Evolutionary conservation across 2,888 invertebrate genomes (phyloP), one percentile per base, ranked within the genome.

Genomic region (Eudemis profundana): DNA sequence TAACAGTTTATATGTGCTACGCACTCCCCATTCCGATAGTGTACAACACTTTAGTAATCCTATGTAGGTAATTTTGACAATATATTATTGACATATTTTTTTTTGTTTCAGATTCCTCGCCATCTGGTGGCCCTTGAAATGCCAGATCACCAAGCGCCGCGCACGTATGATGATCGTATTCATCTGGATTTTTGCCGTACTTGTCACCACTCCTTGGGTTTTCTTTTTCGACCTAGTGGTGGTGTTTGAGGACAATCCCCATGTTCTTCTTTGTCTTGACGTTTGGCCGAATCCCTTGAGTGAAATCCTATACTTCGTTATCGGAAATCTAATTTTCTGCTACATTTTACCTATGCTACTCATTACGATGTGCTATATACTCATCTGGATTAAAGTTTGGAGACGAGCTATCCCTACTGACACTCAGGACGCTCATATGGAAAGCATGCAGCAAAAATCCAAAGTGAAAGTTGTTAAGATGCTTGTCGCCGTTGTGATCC

Each of bases 381-480:
- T 98, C 56, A 98, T 98, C 77, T 98, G 97, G 95, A 95, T 97
- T 75, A 97, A 97, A 82, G 97, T 98, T 5, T 97, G 96, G 94
- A 95, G 96, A 69, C 93, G 98, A 38, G 94, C 96, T 70, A 98
- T 98, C 71, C 98, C 98, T 0, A 96, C 97, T 0, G 97, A 98
- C 80, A 96, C 97, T 12, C 97, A 97, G 85, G 97, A 97, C 78
- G 97, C 96, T 3, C 97, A 97, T 81, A 96, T 97, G 95, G 97
- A 97, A 84, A 94, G 96, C 72, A 96, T 98, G 95, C 97, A 97
- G 83, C 97, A 98, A 78, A 97, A 97, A 86, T 98, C 98, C 46
- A 98, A 98, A 92, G 96, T 98, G 40, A 98, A 98, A 87, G 98
- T 98, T 46, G 96, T 98, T 19, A 98, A 98, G 90, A 98, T 98